Base-by-base conservation (phyloP, 2,888 invertebrate species). In the Xestobium rufovillosum region DNA sequence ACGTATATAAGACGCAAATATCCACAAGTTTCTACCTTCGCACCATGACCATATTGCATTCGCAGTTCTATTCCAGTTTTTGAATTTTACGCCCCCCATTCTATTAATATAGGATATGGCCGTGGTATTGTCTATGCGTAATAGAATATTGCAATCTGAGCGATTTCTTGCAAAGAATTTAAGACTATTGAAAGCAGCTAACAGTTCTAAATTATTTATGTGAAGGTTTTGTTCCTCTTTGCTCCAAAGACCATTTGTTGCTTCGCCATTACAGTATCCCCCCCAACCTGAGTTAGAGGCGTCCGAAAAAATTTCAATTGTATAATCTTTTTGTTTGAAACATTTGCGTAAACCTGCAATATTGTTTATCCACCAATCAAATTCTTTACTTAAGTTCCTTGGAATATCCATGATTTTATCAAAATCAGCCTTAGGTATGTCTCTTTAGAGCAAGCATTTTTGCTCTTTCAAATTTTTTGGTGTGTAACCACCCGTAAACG, bases 151-250 rank as follows among this genome's bases (percentile, higher is more conserved):
- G 29, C 32, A 38, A 14, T 40, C 26, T 3, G 3, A 12, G 19
- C 29, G 14, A 13, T 45, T n/a, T 16, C 26, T 33, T 3, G 49
- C 46, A 41, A 52, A 49, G 31, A 42, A 42, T 35, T 48, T 47
- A 4, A 52, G 19, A 4, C 34, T 48, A 23, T 43, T 42, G 26
- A 47, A 49, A 2, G 41, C 44, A 10, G 52, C 50, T 14, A 42
- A n/a, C 1, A 52, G 28, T 36, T 55, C 55, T 30, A 52, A 36
- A 12, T 41, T 41, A 40, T 50, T 52, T 9, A 51, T 52, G 32
- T 52, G 52, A 3, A 12, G 1, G 6, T n/a, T 15, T 16, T 13
- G 17, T 34, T 52, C 48, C 2, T 14, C 25, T 2, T 28, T 12
- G 16, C 19, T 30, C 48, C 52, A 52, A 6, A 34, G 31, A 3